Base-by-base conservation (phyloP, 2,888 invertebrate species). In the Chironomus tentans region DNA sequence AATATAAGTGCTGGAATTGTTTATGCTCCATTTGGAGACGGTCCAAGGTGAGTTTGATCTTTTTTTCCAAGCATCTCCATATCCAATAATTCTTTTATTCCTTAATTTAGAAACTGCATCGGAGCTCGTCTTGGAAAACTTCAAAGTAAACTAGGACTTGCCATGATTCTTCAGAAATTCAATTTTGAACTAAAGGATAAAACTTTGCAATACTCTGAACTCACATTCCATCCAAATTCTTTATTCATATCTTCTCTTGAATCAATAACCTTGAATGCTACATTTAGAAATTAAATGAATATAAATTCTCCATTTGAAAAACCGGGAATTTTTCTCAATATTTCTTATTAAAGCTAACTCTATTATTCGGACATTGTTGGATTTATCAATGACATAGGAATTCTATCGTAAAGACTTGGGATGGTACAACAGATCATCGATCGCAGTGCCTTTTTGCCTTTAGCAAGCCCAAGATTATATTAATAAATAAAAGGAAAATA, bases 1-100 rank as follows among this genome's bases (percentile, higher is more conserved):
- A 81, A 79, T 10, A 71, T 75, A 7, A 56, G 56, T 56, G 15
- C 22, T 38, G 80, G 15, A 18, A 18, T 18, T 1, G 18, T 50
- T 3, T 70, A 50, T 28, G 13, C 48, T 13, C 48, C 48, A 5
- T 70, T 70, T 50, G 70, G 70, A 12, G 48, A 47, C 13, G 70
- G 70, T 22, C 48, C 70, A 13, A 70, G 70, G 48, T 18, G 6
- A 21, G 15, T 18, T 61, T 1, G 7, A 10, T 10, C 0, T 1
- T 38, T 38, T 38, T n/a, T n/a, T n/a, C n/a, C 2, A 38, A 38
- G 38, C 10, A 15, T 56, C 1, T 15, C 6, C 15, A 56, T 2
- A 5, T 56, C 6, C 5, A 56, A 56, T 0, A 15, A 15, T 18
- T 0, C 5, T 28, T 28, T n/a, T 28, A 56, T 15, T 18, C n/a